Conservation (phyloP, 2,888 invertebrate species). For the Andrena haemorrhoa region DNA sequence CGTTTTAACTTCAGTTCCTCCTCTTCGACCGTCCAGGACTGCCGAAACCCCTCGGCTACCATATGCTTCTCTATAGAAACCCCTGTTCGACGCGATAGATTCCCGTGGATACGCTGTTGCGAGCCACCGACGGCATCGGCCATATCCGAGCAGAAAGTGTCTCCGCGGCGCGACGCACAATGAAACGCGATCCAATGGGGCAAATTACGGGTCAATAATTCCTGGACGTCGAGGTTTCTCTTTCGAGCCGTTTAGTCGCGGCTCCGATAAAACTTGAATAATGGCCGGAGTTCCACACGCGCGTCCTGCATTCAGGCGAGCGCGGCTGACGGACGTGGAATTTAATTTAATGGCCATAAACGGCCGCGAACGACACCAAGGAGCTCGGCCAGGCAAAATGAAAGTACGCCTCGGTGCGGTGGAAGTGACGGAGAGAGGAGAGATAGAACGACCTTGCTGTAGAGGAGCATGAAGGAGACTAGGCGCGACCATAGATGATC, state of each 20-base stretch:
- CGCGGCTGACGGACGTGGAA: constrained; percentile 69
- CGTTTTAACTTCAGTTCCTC: constrained; percentile 1
- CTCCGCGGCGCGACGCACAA: background rate
- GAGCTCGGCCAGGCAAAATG: constrained; percentile 62
- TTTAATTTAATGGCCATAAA: constrained; percentile 75
- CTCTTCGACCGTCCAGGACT: constrained; percentile 1
- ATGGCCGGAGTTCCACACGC: constrained; percentile 17
- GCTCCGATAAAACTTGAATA: constrained; percentile 56
- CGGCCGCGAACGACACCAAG: constrained; percentile 64
- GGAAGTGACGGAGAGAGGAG: constrained; percentile 18
- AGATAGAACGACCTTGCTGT: constrained; percentile 69
- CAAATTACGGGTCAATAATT: constrained; percentile 27
- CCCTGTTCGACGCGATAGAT: background rate
- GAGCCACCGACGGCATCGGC: background rate
- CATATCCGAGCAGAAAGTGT: background rate
- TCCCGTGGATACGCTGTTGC: background rate
- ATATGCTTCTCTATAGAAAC: background rate
- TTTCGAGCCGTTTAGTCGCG: constrained; percentile 27
- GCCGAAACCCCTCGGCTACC: constrained; percentile 9
- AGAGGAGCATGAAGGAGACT: constrained; percentile 62
- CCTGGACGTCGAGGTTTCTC: constrained; percentile 36
- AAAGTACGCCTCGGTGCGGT: constrained; percentile 57
- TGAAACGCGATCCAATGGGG: constrained; percentile 10
- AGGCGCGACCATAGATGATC: constrained; percentile 71
- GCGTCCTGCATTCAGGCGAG: constrained; percentile 46